Evolutionary conservation across 2,797 vertebrate species (phyloP), one percentile per base, ranked within the genome.

Genomic region (Brachyrhaphis roseni): DNA sequence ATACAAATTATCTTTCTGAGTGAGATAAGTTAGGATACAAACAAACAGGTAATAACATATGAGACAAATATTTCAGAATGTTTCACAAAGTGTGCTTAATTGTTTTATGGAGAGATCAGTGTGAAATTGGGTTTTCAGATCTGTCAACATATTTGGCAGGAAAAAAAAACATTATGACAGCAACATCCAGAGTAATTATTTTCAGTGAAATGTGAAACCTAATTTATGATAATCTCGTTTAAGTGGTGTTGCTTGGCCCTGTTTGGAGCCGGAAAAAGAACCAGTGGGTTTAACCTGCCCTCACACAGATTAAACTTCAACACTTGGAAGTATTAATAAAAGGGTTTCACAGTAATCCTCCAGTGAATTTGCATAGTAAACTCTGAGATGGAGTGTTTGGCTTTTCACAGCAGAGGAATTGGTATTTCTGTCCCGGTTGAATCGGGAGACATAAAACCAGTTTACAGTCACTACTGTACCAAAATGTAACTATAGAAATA

Each of bases 321-420:
- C 66, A 70, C 23, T 41, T 26, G 66, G 31, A 72, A 76, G 36
- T n/a, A 23, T 51, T 64, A 64, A 45, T 76, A 46, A 70, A 8
- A 75, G 62, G 43, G 43, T 53, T 34, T 3, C 39, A 74, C 73
- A 66, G 36, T 72, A 59, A 71, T 70, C 59, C 59, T 51, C 28
- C 13, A 75, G 66, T 2, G 16, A 39, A 75, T 80, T 74, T 85
- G 77, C 49, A 73, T 77, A 36, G 78, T 83, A 85, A 82, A 49
- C 34, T 39, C 15, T n/a, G 55, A 64, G 49, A 70, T 43, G 23
- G 39, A 7, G 23, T 15, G 39, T 43, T 26, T 43, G 66, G 39
- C 39, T 43, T 70, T 70, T 26, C 12, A 70, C 23, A n/a, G 66
- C 10, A 43, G 66, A 43, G 66, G 23, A n/a, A 43, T 12, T 12